These are phyloP conservation scores for Danio albolineatus DNA, from an alignment of 2,797 vertebrate genomes.

Conservation along the genomic window DNA sequence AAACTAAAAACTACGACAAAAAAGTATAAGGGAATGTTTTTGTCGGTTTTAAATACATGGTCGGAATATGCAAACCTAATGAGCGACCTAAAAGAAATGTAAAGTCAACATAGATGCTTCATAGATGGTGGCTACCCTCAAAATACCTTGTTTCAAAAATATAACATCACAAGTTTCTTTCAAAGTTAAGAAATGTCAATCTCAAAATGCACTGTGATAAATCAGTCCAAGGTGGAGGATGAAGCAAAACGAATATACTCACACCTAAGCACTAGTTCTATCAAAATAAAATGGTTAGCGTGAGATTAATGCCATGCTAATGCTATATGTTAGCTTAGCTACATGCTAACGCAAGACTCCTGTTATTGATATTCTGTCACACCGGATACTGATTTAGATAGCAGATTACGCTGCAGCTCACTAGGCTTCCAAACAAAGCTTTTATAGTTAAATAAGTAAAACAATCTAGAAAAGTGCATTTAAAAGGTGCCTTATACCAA, in stretches of 20 bases:
- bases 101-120: not conserved
- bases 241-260: not conserved
- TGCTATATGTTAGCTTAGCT: not conserved
- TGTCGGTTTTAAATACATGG: not conserved
- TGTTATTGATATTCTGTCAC: not conserved
- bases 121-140: not conserved
- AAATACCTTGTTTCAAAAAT: not conserved
- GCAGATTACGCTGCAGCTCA: not conserved
- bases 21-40: not conserved
- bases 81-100: constrained; percentile 1
- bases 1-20: constrained; percentile 1
- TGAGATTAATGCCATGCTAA: not conserved
- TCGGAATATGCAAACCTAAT: not conserved
- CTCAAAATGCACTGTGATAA: not conserved
- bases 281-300: not conserved
- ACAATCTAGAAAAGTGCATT: constrained; percentile 12
- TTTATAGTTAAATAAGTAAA: not conserved
- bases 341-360: not conserved
- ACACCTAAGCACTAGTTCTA: not conserved
- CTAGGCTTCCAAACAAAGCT: not conserved
- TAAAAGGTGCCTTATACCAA: not conserved
- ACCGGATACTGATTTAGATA: not conserved
- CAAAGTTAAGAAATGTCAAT: not conserved
- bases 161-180: not conserved
- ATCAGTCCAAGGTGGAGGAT: constrained; percentile 2